These are phyloP conservation scores for Apamea epomidion DNA, from an alignment of 2,888 invertebrate species.

Conservation along the genomic window DNA sequence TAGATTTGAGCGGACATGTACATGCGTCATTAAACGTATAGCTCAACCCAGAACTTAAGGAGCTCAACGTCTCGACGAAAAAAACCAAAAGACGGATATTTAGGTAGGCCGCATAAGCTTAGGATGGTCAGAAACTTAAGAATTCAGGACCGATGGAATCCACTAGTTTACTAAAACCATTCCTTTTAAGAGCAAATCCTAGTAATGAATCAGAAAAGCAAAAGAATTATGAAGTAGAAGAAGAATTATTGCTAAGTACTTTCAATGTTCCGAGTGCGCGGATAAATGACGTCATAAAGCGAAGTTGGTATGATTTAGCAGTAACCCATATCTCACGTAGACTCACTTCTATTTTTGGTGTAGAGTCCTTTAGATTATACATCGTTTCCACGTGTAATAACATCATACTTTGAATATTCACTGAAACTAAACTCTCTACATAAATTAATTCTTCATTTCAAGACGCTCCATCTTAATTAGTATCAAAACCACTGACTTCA, in stretches of 20 bases:
- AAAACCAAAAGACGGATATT: neutral
- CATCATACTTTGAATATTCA: slow-evolving; percentile 19
- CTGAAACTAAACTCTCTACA: neutral
- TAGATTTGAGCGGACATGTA: neutral
- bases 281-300: slow-evolving; percentile 58
- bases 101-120: neutral
- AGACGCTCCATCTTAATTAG: slow-evolving; percentile 10
- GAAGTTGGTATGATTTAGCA: slow-evolving; percentile 45
- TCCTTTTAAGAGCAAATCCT: slow-evolving; percentile 18
- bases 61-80: neutral
- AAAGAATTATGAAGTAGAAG: slow-evolving; percentile 33
- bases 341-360: slow-evolving; percentile 31
- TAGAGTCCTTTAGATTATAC: neutral
- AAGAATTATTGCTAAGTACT: slow-evolving; percentile 46
- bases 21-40: neutral
- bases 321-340: slow-evolving; percentile 25
- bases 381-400: slow-evolving; percentile 5
- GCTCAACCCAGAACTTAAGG: neutral
- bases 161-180: slow-evolving; percentile 4
- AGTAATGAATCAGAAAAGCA: slow-evolving; percentile 24
- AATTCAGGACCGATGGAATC: neutral
- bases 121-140: neutral
- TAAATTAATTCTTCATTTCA: slow-evolving; percentile 34
- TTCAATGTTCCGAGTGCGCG: slow-evolving; percentile 46
- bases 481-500: slow-evolving; percentile 17